Conservation (phyloP, 2,888 invertebrate genomes). For the Noctua comes region DNA sequence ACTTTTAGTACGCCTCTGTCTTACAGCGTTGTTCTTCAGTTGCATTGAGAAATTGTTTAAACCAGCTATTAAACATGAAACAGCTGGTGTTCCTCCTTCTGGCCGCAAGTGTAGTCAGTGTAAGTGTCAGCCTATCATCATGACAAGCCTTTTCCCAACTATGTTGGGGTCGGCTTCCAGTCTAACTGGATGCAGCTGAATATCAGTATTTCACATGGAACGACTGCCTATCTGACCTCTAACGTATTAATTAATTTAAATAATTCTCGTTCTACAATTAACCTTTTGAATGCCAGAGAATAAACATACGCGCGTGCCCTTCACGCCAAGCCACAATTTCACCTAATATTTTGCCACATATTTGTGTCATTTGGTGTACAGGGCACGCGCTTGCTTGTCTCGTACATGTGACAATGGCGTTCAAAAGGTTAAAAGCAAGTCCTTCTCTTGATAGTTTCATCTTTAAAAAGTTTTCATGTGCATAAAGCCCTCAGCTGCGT, state of each 20-base stretch:
- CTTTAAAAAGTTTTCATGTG: no score
- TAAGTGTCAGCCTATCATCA: not conserved
- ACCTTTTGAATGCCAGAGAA: no score
- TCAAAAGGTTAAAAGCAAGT: no score
- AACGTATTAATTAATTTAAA: not conserved
- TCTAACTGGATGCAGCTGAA: not conserved
- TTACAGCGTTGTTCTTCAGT: not conserved
- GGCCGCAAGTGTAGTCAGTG: not conserved
- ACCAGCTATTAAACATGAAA: conserved; percentile 13
- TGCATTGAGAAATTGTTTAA: not conserved
- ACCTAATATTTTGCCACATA: no score
- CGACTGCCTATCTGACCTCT: not conserved
- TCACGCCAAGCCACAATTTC: no score
- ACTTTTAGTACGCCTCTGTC: not conserved
- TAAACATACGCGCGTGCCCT: no score
- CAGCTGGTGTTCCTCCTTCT: not conserved
- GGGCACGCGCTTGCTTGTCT: no score
- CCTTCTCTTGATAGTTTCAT: not conserved
- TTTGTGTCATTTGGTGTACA: no score
- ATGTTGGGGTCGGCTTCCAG: not conserved
- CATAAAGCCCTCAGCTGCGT: not conserved
- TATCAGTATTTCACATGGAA: not conserved
- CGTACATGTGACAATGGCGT: no score
- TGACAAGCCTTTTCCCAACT: not conserved
- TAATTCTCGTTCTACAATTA: no score